Base-by-base conservation (phyloP, 1,140 invertebrate genomes). In the Camponotus vicinus region DNA sequence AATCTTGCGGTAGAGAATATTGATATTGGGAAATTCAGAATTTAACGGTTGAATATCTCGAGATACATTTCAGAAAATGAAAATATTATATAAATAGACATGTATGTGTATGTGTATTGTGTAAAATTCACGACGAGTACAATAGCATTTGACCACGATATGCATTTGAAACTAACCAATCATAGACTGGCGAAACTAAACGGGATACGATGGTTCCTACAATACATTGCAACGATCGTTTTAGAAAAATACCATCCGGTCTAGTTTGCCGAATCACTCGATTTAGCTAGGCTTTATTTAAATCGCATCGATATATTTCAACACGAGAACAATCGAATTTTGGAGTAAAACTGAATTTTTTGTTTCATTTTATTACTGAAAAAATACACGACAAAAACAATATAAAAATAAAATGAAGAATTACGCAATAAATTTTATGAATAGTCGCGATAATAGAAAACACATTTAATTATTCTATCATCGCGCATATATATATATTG, bases 271-370 rank as follows among this genome's bases (percentile, higher is more conserved):
- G 34, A 61, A 73, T 57, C 37, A 83, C 34, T 61, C 55, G 69
- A 75, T 75, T 83, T 49, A 67, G n/a, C 27, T 37, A 40, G 55
- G 49, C 34, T 70, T 75, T 45, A 37, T 42, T 21, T 40, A 40
- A 59, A 61, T 9, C 5, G 37, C 37, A 59, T 61, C 42, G 69
- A 83, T 73, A 83, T 73, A 73, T 83, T 75, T 83, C 32, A 61
- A 59, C 52, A 37, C 8, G 8, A 27, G 13, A 37, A 7, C 55
- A 21, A 61, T 45, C 21, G 40, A n/a, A 73, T 63, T 73, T 61
- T n/a, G 18, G 1, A 34, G 11, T 61, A 45, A 61, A 45, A 61
- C 42, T 37, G 1, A 18, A 61, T 21, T n/a, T 45, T n/a, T 45
- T n/a, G 27, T 7, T 83, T 21, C 6, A n/a, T 61, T 73, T 75